Base-by-base conservation (phyloP, 2,797 vertebrate species). In the Chaenodraco wilsoni region DNA sequence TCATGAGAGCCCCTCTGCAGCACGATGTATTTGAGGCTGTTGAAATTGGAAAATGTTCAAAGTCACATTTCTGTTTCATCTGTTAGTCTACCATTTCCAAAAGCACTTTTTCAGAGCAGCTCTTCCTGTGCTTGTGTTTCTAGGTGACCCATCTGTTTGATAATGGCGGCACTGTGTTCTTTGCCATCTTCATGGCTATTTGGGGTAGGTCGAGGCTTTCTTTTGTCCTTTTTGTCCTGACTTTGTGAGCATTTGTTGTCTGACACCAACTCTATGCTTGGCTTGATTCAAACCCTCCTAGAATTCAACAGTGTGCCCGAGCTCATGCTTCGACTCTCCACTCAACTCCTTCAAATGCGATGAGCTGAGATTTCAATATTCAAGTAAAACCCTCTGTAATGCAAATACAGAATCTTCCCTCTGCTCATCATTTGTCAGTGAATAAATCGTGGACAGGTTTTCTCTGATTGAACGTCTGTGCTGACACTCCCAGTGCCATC, bases 101-200 rank as follows among this genome's bases (percentile, higher is more conserved):
- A 58, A 14, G 21, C 5, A 8, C 5, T 21, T 52, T 54, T 51
- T 78, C 31, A 66, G 16, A 48, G 45, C 61, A 56, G 49, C 37
- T 12, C 17, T 23, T 65, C 15, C 0, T 86, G 33, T 84, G 56
- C 27, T 76, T 87, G 48, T 86, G 49, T 85, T 83, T 87, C 56
- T 82, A 99, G 98, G 97, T 99, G 84, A 99, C 98, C 40, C 95
- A 98, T 93, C 95, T 99, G 76, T 99, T 99, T 94, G 98, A 99
- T 90, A 99, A 99, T 3, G 97, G 98, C 74, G 98, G 98, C 44
- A 99, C 98, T 43, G 98, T 99, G 78, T 99, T 99, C 95, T 99
- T 99, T 78, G 98, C 98, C 45, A 99, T 99, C 93, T 99, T 99
- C 93, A 99, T 99, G 98, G 98, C 98, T 83, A 98, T 99, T 88